Conservation (phyloP, 2,797 vertebrate genomes). For the Sebastes taczanowskii region DNA sequence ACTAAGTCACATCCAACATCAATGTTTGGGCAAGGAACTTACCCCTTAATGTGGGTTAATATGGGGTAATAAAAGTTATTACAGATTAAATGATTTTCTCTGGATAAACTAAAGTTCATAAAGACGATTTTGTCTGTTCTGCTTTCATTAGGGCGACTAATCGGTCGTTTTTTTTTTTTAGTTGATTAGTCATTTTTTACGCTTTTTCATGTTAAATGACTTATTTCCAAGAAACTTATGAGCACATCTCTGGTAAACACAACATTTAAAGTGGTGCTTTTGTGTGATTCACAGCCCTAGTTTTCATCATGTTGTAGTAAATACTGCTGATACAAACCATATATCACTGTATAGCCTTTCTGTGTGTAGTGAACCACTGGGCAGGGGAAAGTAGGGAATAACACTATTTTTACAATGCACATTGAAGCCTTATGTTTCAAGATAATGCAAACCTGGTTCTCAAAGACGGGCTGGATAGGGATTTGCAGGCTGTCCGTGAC, state of each 20-base stretch:
- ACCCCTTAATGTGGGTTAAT: not conserved
- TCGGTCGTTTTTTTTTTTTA: no score
- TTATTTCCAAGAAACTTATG: no score
- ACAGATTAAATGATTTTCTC: not conserved
- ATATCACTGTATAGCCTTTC: not conserved
- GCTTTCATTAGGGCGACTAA: not conserved
- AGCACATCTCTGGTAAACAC: no score
- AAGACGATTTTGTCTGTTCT: not conserved
- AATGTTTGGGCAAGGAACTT: not conserved
- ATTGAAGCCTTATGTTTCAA: not conserved
- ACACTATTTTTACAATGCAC: not conserved
- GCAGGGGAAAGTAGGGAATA: not conserved
- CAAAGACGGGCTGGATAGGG: slow-evolving; percentile 83
- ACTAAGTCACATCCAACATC: not conserved
- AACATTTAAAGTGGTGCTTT: no score
- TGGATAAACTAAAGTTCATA: not conserved
- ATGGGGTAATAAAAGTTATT: not conserved
- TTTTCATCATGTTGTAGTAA: not conserved
- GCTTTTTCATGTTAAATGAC: no score
- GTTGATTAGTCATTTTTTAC: no score
- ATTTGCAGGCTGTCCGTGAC: slow-evolving; percentile 92
- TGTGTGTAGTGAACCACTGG: not conserved
- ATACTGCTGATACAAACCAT: not conserved
- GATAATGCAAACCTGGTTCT: slow-evolving; percentile 86
- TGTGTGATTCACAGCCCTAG: no score